Evolutionary conservation across 2,888 invertebrate species (phyloP), one percentile per base, ranked within the genome.

Genomic region (Blastobasis adustella): DNA sequence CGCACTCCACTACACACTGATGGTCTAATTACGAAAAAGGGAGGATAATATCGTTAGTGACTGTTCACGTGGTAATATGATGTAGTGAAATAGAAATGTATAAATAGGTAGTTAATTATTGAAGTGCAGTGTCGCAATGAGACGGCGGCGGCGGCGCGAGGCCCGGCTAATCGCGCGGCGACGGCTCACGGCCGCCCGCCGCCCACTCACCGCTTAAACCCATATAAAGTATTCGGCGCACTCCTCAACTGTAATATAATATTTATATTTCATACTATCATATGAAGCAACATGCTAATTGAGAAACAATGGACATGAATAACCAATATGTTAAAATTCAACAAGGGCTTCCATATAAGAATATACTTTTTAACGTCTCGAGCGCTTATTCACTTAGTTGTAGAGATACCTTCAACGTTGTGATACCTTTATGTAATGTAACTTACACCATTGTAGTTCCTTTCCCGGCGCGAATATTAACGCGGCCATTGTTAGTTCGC

Each of bases 181-280:
- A 63, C 73, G 68, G 77, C 82, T 87, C 86, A 86, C 72, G 87
- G 86, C 76, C 86, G 79, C 63, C 86, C 71, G 71, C 87, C 86
- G 75, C 87, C 87, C 85, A 88, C 87, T 83, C 81, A 76, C 73
- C 65, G 66, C 73, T 85, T 82, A 85, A 84, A 71, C 70, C 87
- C 87, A 83, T 86, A 85, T 86, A 82, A 67, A 85, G 86, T 76
- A 75, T 78, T 76, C 73, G 71, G 67, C 63, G 68, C 69, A 76
- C 74, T 73, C 75, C 70, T 77, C 68, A 75, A 79, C 71, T 75
- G 73, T 70, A 73, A 79, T 83, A 83, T 80, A 73, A 79, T 83
- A 83, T 80, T 79, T 74, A 82, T 82, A 82, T 81, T 84, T 84
- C 81, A 76, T 74, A 75, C 62, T 65, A 63, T 66, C 59, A 66